These are phyloP conservation scores for Acestrorhynchus altus DNA, from an alignment of 2,797 vertebrate genomes.

Conservation along the genomic window DNA sequence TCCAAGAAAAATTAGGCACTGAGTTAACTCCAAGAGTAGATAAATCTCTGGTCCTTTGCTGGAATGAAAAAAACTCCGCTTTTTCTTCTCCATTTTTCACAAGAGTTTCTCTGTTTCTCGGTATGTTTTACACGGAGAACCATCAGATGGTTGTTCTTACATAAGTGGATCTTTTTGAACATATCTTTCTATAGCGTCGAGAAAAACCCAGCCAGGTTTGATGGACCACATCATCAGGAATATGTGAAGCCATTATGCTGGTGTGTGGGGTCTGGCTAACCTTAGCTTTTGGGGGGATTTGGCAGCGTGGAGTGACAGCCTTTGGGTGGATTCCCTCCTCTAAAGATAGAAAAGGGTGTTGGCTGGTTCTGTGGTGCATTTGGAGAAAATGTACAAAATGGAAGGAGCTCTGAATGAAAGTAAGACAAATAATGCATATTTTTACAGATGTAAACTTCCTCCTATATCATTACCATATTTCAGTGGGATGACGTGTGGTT, in stretches of 20 bases:
- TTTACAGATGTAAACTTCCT: conserved; percentile 78
- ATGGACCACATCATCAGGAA: conserved; percentile 20
- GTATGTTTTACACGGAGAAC: conserved; percentile 44
- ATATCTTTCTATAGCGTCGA: conserved; percentile 6
- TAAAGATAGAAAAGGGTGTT: conserved; percentile 83
- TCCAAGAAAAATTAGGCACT: conserved; percentile 80
- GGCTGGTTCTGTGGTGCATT: conserved; percentile 73
- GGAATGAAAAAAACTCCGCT: conserved; percentile 33
- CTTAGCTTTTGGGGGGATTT: conserved; percentile 64
- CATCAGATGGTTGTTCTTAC: conserved; percentile 39
- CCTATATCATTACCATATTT: conserved; percentile 78
- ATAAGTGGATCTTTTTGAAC: conserved; percentile 24
- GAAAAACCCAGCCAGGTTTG: conserved; percentile 20
- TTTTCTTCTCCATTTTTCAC: conserved; percentile 39
- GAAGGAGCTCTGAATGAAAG: conserved; percentile 63
- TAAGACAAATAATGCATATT: conserved; percentile 79
- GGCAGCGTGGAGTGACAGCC: conserved; percentile 40
- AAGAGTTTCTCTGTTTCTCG: conserved; percentile 47
- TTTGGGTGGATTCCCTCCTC: conserved; percentile 78
- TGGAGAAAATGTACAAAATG: conserved; percentile 73
- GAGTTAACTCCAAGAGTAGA: conserved; percentile 75
- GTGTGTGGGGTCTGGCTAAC: conserved; percentile 69
- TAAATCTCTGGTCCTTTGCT: conserved; percentile 73
- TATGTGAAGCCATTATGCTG: conserved; percentile 65
- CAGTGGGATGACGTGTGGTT: conserved; percentile 67